Base-by-base conservation (phyloP, 2,113 vertebrate genomes). In the Accipiter virgatus region DNA sequence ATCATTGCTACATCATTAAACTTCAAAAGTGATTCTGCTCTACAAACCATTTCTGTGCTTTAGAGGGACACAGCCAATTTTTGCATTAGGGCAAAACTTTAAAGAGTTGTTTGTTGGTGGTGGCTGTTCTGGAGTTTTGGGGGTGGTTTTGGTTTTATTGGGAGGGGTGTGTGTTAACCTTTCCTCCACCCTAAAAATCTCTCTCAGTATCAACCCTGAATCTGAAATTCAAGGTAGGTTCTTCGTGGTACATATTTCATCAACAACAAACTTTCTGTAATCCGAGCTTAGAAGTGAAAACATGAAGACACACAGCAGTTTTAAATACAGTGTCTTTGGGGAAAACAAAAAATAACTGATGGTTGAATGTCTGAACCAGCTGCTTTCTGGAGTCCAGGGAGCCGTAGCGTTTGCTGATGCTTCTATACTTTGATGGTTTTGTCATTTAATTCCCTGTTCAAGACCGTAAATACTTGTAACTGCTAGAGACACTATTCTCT, bases 361-460 rank as follows among this genome's bases (percentile, higher is more conserved):
- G 10, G 32, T 27, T 67, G 45, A 84, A 88, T 53, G 23, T 88
- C 66, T 73, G 73, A 86, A 78, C 53, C 90, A 95, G 79, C 68
- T 97, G 58, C 34, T 66, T 92, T 85, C 48, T 50, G 73, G 84
- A 92, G 79, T 48, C 29, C 50, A 52, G 82, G 77, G 82, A 94
- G n/a, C 23, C 81, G 6, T 11, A 94, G 74, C 16, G 58, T 75
- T 93, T 91, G 50, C 73, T 95, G 79, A 83, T 65, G 36, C 42
- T 91, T 88, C 75, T 81, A 26, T 68, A 32, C 36, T 95, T 97
- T 19, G 42, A 75, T 75, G 15, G 25, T 48, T 97, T 91, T 94
- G 78, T 88, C 62, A 86, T 90, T 96, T 93, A 59, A 92, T 94
- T 86, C 59, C 45, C 72, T 47, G 14, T 79, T 95, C 36, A 67